Evolutionary conservation across 2,888 invertebrate species (phyloP), one percentile per base, ranked within the genome.

Genomic region (Sminthurinus aureus): DNA sequence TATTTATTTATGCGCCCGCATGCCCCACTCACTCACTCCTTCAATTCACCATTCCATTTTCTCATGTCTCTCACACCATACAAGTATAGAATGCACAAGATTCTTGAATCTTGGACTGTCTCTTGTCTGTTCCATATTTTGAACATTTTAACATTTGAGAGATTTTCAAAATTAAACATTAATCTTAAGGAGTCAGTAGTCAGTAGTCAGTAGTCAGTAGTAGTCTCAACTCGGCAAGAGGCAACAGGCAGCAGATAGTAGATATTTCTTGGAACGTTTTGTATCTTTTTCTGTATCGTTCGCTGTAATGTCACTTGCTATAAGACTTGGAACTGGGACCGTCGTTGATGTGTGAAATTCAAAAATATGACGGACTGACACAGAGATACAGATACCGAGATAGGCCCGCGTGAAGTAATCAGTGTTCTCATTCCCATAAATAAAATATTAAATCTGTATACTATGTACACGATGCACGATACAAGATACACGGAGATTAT

Each of bases 351-450:
- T 69, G 20, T 69, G 9, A 3, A 69, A 20, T 69, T 69, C 58
- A 58, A 58, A 58, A 58, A 58, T 58, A 58, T 58, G 58, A 58
- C 18, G 58, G 67, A 69, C 20, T 3, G 64, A 64, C n/a, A n/a
- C n/a, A n/a, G n/a, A 20, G 67, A 24, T 26, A 22, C 13, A n/a
- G 73, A 73, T 38, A 38, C 38, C 38, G 51, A 75, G n/a, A 66
- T 8, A 79, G 78, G 13, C 18, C 58, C 51, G 58, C 58, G 80
- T 69, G 80, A 81, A 81, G 80, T 51, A 81, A 81, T 81, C 80
- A 73, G 73, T 58, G 73, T 81, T 73, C 73, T 26, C 69, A 52
- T 81, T 81, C 80, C 80, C 80, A 81, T 12, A 38, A 38, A 38
- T 38, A 38, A 38, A 38, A 38, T 38, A 38, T 38, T 38, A 38